Base-by-base conservation (phyloP, 1,140 invertebrate species). In the Solenopsis fugax region DNA sequence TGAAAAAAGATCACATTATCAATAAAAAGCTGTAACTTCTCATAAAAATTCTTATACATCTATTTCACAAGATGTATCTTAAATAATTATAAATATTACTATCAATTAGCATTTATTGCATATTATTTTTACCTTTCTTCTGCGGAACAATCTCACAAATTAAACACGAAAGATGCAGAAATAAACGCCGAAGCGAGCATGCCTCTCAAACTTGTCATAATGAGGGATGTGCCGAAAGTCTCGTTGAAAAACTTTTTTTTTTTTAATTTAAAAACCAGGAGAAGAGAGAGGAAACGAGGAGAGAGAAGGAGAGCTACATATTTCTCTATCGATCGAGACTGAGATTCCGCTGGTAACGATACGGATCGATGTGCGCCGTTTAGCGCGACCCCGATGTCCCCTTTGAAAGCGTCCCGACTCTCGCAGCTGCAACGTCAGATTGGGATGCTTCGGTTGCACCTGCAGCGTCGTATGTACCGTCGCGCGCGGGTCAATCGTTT, bases 401-500 rank as follows among this genome's bases (percentile, higher is more conserved):
- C 69, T 84, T 75, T 84, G 54, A 84, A 50, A 71, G 21, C 65
- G 37, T 16, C 21, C 37, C 78, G 65, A 65, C 24, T 24, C 56
- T 75, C 45, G 69, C 29, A 84, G 41, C 69, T 75, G 54, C 50
- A 73, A 29, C 56, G 56, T 52, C 41, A 62, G 54, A 84, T 84
- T 84, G 69, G 69, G 54, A 18, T 21, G 52, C 52, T 41, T 58
- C 52, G 80, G 41, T 73, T 73, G 56, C 67, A 82, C 67, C 67
- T 82, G 80, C 67, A 73, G 21, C 67, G 18, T 72, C 48, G 56
- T 45, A 34, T 24, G 67, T 60, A 41, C 4, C 64, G 69, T 73
- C 52, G 24, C 67, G 29, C n/a, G 34, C 80, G 12, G 67, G 80
- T 82, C 80, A 82, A 73, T 84, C 80, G 69, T 84, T 50, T 73